Conservation (phyloP, 30 jellyfish, hydroid and myxozoan species). For the Chrysaora quinquecirrha region DNA sequence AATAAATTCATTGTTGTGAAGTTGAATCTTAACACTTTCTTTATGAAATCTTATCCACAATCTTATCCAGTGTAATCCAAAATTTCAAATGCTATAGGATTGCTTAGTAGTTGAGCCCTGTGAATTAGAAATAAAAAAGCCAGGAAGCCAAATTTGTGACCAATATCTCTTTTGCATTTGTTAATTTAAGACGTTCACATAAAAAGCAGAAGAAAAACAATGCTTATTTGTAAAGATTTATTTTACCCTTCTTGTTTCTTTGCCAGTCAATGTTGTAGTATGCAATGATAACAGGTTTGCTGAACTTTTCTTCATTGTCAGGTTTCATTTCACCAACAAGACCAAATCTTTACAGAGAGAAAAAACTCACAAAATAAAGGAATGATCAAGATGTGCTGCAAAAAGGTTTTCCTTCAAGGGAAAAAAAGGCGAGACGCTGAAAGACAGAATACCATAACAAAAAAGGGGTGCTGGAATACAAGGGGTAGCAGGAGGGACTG, state of each 20-base stretch:
- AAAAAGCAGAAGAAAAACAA: not conserved
- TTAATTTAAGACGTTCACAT: not conserved
- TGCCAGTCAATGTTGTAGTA: constrained; percentile 88
- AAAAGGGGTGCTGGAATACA: no score
- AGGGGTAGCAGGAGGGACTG: no score
- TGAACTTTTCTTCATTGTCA: constrained; percentile 64
- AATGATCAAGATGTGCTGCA: no score
- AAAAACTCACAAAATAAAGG: no score
- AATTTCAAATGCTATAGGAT: not conserved
- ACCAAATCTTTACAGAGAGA: no score
- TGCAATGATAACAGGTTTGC: constrained; percentile 74
- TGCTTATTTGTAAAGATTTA: not conserved
- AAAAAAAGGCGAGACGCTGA: no score
- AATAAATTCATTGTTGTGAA: no score
- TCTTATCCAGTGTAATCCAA: not conserved
- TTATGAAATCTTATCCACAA: no score
- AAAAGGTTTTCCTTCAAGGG: no score
- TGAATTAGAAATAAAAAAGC: not conserved
- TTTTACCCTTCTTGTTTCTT: constrained; percentile 69
- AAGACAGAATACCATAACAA: no score
- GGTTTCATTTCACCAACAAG: constrained; percentile 86
- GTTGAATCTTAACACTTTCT: no score
- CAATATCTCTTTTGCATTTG: not conserved
- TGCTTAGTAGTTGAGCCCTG: not conserved
- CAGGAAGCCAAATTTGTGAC: not conserved